These are phyloP conservation scores for Calypte anna DNA, from an alignment of 2,113 vertebrate genomes.

Conservation along the genomic window DNA sequence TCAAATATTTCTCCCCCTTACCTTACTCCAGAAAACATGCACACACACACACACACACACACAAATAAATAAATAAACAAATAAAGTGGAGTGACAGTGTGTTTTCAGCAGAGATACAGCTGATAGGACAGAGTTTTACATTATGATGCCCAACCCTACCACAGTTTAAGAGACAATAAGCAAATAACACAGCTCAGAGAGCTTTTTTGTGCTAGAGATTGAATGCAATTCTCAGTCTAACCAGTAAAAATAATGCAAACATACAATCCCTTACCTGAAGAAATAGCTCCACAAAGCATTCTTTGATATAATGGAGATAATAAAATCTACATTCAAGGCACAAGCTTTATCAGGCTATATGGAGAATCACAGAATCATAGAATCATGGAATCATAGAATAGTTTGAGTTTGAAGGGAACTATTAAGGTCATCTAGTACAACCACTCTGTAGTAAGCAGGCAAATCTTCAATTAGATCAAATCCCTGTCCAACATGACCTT, in stretches of 20 bases:
- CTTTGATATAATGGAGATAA: neutral
- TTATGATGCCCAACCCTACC: rapidly evolving
- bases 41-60: too few species aligned
- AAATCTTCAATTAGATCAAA: neutral
- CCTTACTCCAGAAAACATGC: neutral
- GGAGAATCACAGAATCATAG: neutral
- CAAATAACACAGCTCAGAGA: slow-evolving; percentile 22
- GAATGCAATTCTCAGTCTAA: slow-evolving; percentile 26
- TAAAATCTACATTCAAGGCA: neutral
- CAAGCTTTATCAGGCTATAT: neutral
- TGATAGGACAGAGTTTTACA: neutral
- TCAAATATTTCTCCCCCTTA: neutral
- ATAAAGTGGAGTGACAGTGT: neutral
- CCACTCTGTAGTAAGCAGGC: too few species aligned
- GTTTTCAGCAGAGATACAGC: neutral
- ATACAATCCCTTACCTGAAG: neutral
- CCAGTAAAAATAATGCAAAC: slow-evolving; percentile 31
- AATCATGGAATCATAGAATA: neutral
- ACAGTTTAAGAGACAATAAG: slow-evolving; percentile 43
- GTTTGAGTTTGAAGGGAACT: neutral
- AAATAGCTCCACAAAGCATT: neutral
- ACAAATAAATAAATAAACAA: too few species aligned
- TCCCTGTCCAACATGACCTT: neutral
- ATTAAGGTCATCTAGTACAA: too few species aligned
- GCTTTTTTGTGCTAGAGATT: neutral